Base-by-base conservation (phyloP, 2,888 invertebrate species). In the Electrophaes corylata region DNA sequence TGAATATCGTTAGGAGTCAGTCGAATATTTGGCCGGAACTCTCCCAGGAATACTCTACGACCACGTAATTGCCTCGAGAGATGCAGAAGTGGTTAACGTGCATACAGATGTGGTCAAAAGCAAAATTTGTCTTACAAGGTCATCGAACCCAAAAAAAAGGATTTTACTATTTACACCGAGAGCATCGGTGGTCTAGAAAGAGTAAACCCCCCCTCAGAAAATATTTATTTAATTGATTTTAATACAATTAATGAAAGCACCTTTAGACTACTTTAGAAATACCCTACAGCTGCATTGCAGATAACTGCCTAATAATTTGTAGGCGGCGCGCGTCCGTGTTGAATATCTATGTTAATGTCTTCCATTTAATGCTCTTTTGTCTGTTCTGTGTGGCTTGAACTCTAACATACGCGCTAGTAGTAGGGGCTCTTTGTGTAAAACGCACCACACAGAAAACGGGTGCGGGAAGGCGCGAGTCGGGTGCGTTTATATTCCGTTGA, bases 251-350 rank as follows among this genome's bases (percentile, higher is more conserved):
- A 4, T 20, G 20, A 5, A 1, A 20, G 20, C 20, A 20, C 20
- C 20, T 20, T 20, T 20, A 4, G 5, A 20, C 20, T n/a, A n/a
- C n/a, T n/a, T n/a, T n/a, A n/a, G n/a, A n/a, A n/a, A n/a, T n/a
- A n/a, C n/a, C n/a, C 31, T 31, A 10, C 10, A 41, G 35, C 51
- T 52, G 52, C 52, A 52, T 37, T 52, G 45, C 52, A 39, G 52
- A 52, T 52, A 52, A 52, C 29, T 12, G 18, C 26, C 45, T 44
- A 45, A 29, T 45, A 29, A 29, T 52, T 52, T 35, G 45, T 45
- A 52, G 18, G 39, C 37, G 23, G 33, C 35, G 16, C 23, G 37
- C 29, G 37, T 39, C 29, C 50, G 20, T 18, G 39, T 41, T 45
- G 37, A 39, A 52, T 52, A 52, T 29, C 44, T 52, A 39, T 16